phyloP scores from a whole-genome alignment of 2,797 vertebrate species.

The Spea hammondii region DNA sequence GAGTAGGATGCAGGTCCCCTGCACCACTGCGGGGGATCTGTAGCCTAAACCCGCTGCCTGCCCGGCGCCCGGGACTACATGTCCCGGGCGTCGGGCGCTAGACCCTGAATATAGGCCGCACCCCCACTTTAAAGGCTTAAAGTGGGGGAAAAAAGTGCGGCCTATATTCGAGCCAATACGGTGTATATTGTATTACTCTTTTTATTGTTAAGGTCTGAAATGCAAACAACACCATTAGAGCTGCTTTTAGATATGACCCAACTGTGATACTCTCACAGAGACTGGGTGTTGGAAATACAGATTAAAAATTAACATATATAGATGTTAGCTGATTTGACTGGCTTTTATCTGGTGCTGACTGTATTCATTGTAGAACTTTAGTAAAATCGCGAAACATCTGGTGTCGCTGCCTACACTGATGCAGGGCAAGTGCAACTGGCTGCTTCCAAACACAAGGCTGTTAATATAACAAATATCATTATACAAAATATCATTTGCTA shows the following conservation, averaged over 20 bases:
- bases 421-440: not conserved
- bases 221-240: not conserved
- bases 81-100: too few species aligned
- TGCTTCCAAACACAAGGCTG: not conserved
- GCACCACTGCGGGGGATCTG: too few species aligned
- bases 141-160: too few species aligned
- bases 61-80: too few species aligned
- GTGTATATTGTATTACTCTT: too few species aligned
- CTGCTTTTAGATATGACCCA: not conserved
- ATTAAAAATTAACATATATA: slow-evolving; percentile 1
- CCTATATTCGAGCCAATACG: too few species aligned
- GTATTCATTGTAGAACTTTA: not conserved
- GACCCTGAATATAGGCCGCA: too few species aligned
- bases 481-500: too few species aligned
- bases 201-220: too few species aligned
- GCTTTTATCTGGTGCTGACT: not conserved
- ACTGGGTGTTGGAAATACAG: not conserved
- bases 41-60: too few species aligned
- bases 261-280: slow-evolving; percentile 8
- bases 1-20: too few species aligned
- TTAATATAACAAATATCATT: not conserved
- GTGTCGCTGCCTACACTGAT: not conserved
- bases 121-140: too few species aligned
- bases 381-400: not conserved
- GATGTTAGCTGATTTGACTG: not conserved